Percentiles rank a stretch among this genome's conserved stretches.
These are phyloP conservation scores for Sycophila texana DNA, from an alignment of 2,888 invertebrate species.

Conservation along the genomic window DNA sequence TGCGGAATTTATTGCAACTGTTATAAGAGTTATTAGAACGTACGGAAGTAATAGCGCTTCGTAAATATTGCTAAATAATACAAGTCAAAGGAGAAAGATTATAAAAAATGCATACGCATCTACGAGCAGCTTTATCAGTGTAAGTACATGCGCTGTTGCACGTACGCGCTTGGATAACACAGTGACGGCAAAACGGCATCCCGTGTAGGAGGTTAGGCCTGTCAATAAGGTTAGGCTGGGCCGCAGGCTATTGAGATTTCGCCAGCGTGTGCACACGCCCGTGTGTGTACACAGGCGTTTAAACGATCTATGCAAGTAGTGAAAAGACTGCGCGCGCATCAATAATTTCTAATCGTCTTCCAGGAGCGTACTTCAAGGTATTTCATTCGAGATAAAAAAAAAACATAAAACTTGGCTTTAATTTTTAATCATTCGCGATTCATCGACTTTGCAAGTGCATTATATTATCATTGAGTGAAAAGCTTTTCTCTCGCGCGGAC, in stretches of 20 bases:
- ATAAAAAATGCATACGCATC: too few species aligned
- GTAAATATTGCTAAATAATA: too few species aligned
- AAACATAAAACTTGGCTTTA: background rate
- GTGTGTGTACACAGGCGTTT: background rate
- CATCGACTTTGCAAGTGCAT: background rate
- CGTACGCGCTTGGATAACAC: background rate
- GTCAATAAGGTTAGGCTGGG: conserved; percentile 18
- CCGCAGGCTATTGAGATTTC: background rate
- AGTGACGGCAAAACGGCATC: conserved; percentile 21
- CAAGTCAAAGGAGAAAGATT: too few species aligned
- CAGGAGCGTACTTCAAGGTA: conserved; percentile 13
- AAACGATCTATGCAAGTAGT: background rate
- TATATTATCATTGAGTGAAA: background rate
- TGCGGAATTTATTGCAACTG: too few species aligned
- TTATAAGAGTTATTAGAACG: too few species aligned
- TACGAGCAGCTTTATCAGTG: too few species aligned
- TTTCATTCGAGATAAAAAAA: background rate
- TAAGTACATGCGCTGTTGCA: background rate
- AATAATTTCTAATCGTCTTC: conserved; percentile 53
- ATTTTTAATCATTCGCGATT: background rate
- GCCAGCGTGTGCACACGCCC: background rate
- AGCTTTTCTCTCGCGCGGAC: background rate
- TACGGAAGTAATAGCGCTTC: too few species aligned
- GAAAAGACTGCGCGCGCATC: conserved; percentile 66
- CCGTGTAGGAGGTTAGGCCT: conserved; percentile 22